These are phyloP conservation scores for Gasteruption jaculator DNA, from an alignment of 2,888 invertebrate genomes.

Conservation along the genomic window DNA sequence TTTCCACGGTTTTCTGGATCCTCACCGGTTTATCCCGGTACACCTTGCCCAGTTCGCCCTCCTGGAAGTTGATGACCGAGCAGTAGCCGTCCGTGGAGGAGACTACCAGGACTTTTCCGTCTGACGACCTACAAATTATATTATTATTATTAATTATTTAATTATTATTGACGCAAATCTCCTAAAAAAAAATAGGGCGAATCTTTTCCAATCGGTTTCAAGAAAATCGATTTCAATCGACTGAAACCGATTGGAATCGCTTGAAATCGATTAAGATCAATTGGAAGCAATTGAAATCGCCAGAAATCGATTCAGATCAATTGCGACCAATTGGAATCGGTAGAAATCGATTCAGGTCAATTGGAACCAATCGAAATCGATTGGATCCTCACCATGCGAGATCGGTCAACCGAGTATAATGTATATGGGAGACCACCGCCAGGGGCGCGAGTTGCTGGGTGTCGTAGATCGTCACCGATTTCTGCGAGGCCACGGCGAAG, in stretches of 20 bases:
- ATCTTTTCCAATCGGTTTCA: too few species aligned
- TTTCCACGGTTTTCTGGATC: constrained; percentile 23
- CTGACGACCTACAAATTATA: constrained; percentile 59
- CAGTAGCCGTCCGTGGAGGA: constrained; percentile 91
- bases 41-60: constrained; percentile 66
- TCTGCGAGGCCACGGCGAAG: constrained; percentile 87
- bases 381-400: constrained; percentile 65
- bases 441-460: constrained; percentile 80
- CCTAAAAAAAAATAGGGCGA: too few species aligned
- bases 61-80: constrained; percentile 73
- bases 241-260: too few species aligned
- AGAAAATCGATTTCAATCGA: too few species aligned
- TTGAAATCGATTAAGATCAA: too few species aligned
- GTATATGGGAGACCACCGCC: constrained; percentile 77
- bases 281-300: background rate
- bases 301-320: background rate
- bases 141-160: background rate
- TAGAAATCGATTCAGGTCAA: too few species aligned
- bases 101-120: constrained; percentile 71
- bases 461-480: constrained; percentile 81
- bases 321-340: too few species aligned
- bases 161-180: too few species aligned
- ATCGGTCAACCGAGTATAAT: constrained; percentile 85
- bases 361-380: too few species aligned
- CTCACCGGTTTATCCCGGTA: constrained; percentile 55